A percentile compares a stretch with the other conserved stretches of the same genome.
These are phyloP conservation scores for Ginglymostoma cirratum DNA, from an alignment of 2,113 vertebrate species.

Conservation along the genomic window DNA sequence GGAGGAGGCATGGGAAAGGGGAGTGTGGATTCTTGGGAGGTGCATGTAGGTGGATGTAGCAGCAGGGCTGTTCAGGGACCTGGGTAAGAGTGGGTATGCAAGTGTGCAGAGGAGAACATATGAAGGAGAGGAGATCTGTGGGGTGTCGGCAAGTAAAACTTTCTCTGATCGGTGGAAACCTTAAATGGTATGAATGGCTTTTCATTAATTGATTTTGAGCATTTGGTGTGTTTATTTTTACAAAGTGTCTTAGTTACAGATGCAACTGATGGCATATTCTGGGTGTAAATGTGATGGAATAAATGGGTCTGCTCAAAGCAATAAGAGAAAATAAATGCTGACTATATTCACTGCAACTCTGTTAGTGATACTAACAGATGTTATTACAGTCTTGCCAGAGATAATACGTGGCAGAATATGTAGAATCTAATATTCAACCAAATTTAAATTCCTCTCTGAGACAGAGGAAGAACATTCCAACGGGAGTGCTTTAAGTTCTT, in stretches of 20 bases:
- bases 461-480: background rate
- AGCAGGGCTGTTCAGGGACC: background rate
- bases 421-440: background rate
- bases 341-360: background rate
- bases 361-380: background rate
- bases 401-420: too few species aligned
- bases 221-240: background rate
- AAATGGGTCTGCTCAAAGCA: background rate
- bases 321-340: background rate
- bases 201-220: background rate
- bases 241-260: background rate
- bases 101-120: background rate
- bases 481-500: background rate
- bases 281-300: background rate
- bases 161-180: background rate
- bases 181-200: background rate
- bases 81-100: background rate
- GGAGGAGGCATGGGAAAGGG: background rate
- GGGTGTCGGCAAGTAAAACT: background rate
- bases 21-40: background rate
- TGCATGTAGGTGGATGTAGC: background rate
- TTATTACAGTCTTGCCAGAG: background rate
- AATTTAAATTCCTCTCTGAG: background rate
- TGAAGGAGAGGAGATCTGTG: background rate
- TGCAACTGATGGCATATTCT: background rate